A percentile compares a stretch with the other conserved stretches of the same genome.
These are phyloP conservation scores for Aleadryas rufinucha DNA, from an alignment of 2,113 vertebrate species.

Conservation along the genomic window DNA sequence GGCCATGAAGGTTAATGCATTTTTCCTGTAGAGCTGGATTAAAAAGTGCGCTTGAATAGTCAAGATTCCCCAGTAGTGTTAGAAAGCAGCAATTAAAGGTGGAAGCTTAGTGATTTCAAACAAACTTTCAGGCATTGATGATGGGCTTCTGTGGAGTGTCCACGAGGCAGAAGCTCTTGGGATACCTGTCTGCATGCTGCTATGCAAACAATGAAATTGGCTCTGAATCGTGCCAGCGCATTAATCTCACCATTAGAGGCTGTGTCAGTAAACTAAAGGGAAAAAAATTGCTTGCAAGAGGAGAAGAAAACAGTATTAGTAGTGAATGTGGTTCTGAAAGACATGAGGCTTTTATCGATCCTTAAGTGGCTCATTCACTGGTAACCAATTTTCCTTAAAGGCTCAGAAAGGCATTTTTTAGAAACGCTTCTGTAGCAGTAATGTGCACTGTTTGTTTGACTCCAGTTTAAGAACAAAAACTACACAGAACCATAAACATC, in stretches of 20 bases:
- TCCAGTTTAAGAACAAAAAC: neutral
- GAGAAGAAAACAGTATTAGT: conserved; percentile 15
- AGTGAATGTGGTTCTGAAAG: conserved; percentile 22
- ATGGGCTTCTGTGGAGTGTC: conserved; percentile 50
- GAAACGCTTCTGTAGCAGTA: neutral
- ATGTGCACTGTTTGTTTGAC: neutral
- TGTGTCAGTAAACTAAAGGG: neutral
- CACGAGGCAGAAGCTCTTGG: conserved; percentile 25
- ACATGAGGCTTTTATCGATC: conserved; percentile 35
- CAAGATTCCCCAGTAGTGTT: conserved; percentile 63
- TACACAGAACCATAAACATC: neutral
- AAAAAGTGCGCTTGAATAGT: conserved; percentile 68
- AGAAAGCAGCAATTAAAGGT: conserved; percentile 72
- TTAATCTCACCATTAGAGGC: conserved; percentile 33
- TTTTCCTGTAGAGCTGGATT: conserved; percentile 82
- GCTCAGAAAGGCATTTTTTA: neutral
- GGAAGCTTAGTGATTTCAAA: conserved; percentile 68
- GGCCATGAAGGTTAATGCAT: conserved; percentile 88
- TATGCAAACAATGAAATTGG: conserved; percentile 20
- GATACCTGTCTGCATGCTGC: conserved; percentile 38
- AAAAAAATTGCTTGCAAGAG: neutral
- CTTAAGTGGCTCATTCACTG: conserved; percentile 29
- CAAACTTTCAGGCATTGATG: conserved; percentile 44
- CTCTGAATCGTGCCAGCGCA: neutral
- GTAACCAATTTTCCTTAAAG: conserved; percentile 18